These are phyloP conservation scores for Zonitis immaculata DNA, from an alignment of 2,888 invertebrate genomes.

Conservation along the genomic window DNA sequence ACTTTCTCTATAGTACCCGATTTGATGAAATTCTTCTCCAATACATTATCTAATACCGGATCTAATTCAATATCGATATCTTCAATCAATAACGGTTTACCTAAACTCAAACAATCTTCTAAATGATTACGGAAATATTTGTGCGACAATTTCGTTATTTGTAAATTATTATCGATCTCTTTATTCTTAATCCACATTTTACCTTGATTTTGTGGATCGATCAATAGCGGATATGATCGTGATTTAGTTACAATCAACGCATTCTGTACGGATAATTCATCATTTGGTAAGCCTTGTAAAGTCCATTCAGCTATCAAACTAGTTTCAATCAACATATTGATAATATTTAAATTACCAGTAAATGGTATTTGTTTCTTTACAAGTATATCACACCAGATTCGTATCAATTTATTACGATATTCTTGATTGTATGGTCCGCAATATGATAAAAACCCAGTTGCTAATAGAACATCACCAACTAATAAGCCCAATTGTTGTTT, in stretches of 20 bases:
- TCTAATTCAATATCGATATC: conserved; percentile 93
- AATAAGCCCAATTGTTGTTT: conserved; percentile 73
- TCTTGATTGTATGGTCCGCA: conserved; percentile 91
- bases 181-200: conserved; percentile 85
- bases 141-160: conserved; percentile 92
- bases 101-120: conserved; percentile 46
- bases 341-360: conserved; percentile 76
- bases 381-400: conserved; percentile 84
- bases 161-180: conserved; percentile 72
- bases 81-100: conserved; percentile 83
- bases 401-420: conserved; percentile 60
- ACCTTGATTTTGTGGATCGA: conserved; percentile 91
- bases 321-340: conserved; percentile 84
- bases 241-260: conserved; percentile 88
- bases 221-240: conserved; percentile 74
- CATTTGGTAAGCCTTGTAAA: conserved; percentile 81
- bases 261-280: conserved; percentile 86
- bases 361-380: conserved; percentile 73
- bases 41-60: conserved; percentile 92
- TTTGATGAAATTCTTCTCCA: conserved; percentile 97
- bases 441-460: conserved; percentile 83
- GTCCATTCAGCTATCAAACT: conserved; percentile 79
- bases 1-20: conserved; percentile 95
- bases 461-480: conserved; percentile 75
- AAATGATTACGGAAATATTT: conserved; percentile 73